phyloP scores from a whole-genome alignment of 1,140 invertebrate genomes.

The Hesperophylax magnus region DNA sequence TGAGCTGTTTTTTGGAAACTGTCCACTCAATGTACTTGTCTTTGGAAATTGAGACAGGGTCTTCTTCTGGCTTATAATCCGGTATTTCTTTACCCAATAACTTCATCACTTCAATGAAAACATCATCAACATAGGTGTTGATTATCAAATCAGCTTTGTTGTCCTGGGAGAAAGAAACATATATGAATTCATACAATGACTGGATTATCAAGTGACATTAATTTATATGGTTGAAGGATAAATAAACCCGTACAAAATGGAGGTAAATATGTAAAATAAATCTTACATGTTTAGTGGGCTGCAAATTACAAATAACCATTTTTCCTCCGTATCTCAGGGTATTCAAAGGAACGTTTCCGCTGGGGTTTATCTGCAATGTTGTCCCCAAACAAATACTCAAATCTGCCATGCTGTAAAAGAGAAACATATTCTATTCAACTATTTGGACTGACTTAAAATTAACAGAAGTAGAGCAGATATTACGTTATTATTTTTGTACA shows the following conservation, averaged over 20 bases:
- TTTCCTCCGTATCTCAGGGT: slow-evolving; percentile 91
- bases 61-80: slow-evolving; percentile 76
- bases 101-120: slow-evolving; percentile 84
- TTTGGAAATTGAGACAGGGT: slow-evolving; percentile 76
- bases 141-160: slow-evolving; percentile 93
- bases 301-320: slow-evolving; percentile 96
- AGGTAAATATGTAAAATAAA: background rate
- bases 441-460: background rate
- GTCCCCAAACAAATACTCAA: slow-evolving; percentile 95
- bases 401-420: slow-evolving; percentile 83
- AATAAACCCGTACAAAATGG: no score
- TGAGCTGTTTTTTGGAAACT: slow-evolving; percentile 70
- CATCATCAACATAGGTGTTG: slow-evolving; percentile 90
- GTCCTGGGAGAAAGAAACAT: slow-evolving; percentile 74
- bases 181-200: background rate
- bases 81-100: slow-evolving; percentile 80
- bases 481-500: slow-evolving; percentile 1
- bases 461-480: background rate
- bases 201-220: no score
- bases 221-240: no score
- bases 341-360: slow-evolving; percentile 92
- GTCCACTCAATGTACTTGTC: slow-evolving; percentile 75
- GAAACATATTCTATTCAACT: background rate
- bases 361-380: slow-evolving; percentile 97
- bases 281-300: slow-evolving; percentile 95